Evolutionary conservation across 1,140 invertebrate species (phyloP).

Genomic region (Drosophila oshimai): DNA sequence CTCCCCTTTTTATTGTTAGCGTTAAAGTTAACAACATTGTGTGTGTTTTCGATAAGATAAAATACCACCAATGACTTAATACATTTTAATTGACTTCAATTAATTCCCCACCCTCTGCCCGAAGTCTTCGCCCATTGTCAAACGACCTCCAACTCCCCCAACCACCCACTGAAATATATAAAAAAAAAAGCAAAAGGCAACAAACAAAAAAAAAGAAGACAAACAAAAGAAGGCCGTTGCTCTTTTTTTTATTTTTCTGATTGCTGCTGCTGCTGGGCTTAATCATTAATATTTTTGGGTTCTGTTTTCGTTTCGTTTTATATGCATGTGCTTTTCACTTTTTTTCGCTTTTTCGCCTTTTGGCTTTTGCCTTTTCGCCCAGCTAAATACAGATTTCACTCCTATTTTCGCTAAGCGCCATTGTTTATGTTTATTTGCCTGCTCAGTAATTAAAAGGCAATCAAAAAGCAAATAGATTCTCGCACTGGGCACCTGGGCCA

Average conservation of each 20-base stretch:
- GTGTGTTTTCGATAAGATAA: too few species aligned
- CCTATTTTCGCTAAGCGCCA: slow-evolving; percentile 7
- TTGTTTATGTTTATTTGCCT: slow-evolving; percentile 74
- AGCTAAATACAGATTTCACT: slow-evolving; percentile 32
- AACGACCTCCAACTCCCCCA: not conserved
- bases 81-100: slow-evolving; percentile 4
- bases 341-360: too few species aligned
- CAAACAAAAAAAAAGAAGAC: not conserved
- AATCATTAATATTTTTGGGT: slow-evolving; percentile 26
- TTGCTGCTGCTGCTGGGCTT: slow-evolving; percentile 1
- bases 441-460: slow-evolving; percentile 74
- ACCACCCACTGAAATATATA: not conserved
- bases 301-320: not conserved
- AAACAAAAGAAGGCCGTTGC: slow-evolving; percentile 24
- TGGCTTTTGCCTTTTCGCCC: too few species aligned
- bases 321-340: not conserved
- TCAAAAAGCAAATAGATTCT: slow-evolving; percentile 56
- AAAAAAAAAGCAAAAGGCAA: not conserved
- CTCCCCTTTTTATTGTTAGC: too few species aligned
- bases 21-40: too few species aligned
- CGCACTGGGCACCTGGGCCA: slow-evolving; percentile 13
- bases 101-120: not conserved
- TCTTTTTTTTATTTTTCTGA: not conserved
- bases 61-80: too few species aligned
- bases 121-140: not conserved